phyloP scores from a whole-genome alignment of 1,140 invertebrate genomes.

The Plodia interpunctella region DNA sequence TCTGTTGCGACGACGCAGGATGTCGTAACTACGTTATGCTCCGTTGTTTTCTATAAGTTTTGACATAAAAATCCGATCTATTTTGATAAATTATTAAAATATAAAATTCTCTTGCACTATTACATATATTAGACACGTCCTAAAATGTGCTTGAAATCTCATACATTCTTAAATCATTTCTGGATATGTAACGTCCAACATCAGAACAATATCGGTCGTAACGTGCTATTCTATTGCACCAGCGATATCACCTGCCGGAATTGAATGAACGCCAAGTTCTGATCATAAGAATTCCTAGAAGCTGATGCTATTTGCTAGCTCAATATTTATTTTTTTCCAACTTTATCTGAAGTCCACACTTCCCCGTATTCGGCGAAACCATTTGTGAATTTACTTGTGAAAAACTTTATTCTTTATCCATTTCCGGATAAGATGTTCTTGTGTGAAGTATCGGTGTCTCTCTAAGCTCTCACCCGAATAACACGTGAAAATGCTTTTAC shows the following conservation, averaged over 20 bases:
- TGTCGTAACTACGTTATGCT: neutral
- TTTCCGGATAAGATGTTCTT: neutral
- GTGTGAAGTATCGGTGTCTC: neutral
- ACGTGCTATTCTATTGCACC: neutral
- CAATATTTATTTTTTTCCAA: neutral
- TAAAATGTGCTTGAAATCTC: neutral
- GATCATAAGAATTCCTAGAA: neutral
- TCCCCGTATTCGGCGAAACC: neutral
- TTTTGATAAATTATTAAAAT: too few relatives aligned
- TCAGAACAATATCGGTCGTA: neutral
- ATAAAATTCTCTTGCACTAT: too few relatives aligned
- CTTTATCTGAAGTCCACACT: neutral
- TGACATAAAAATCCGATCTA: too few relatives aligned
- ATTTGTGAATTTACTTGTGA: neutral
- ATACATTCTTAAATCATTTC: neutral
- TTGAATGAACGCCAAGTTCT: neutral
- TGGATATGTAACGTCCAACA: neutral
- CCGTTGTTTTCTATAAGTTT: too few relatives aligned
- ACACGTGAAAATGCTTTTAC: neutral
- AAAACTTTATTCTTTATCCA: constrained; percentile 6
- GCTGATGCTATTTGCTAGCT: neutral
- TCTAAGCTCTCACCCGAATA: neutral
- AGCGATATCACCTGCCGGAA: neutral
- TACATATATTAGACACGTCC: too few relatives aligned
- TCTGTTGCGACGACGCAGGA: too few relatives aligned